These are phyloP conservation scores for Thalassoma bifasciatum DNA, from an alignment of 2,113 vertebrate species.

Conservation along the genomic window DNA sequence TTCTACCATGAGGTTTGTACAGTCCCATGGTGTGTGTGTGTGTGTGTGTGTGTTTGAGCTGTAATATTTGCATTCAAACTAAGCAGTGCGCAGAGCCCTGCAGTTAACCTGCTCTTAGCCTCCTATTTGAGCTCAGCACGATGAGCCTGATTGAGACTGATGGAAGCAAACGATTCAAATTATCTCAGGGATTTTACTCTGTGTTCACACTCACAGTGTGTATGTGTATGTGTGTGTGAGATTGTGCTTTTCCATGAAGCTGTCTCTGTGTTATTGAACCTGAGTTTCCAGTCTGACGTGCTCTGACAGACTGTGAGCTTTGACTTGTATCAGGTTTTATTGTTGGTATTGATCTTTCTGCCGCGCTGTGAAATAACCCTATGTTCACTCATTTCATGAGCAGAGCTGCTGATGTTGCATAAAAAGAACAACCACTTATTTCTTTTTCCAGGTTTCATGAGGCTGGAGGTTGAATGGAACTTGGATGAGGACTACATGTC, in stretches of 20 bases:
- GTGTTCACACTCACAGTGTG: background rate
- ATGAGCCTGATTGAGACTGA: slow-evolving; percentile 42
- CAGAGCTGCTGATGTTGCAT: slow-evolving; percentile 68
- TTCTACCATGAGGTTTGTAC: too few species aligned
- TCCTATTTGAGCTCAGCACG: slow-evolving; percentile 9
- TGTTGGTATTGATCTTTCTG: slow-evolving; percentile 57
- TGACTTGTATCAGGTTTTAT: slow-evolving; percentile 25
- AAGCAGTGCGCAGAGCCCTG: background rate
- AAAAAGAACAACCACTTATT: slow-evolving; percentile 16
- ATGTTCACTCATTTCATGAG: slow-evolving; percentile 41
- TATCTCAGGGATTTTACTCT: slow-evolving; percentile 12
- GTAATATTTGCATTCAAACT: background rate
- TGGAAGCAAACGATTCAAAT: slow-evolving; percentile 48
- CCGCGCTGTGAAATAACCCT: slow-evolving; percentile 37
- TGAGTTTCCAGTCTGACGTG: slow-evolving; percentile 1
- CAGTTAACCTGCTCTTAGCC: slow-evolving; percentile 37
- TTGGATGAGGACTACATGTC: too few species aligned
- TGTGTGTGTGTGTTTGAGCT: background rate
- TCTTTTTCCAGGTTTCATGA: background rate
- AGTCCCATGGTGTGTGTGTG: background rate
- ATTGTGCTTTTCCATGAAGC: background rate
- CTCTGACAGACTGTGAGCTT: slow-evolving; percentile 18
- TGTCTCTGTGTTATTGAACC: slow-evolving; percentile 34
- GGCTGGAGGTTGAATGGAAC: background rate
- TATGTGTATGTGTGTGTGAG: background rate